These are phyloP conservation scores for Hemicentrotus pulcherrimus DNA, from an alignment of 35 echinoderm and acorn worm genomes.

Conservation along the genomic window DNA sequence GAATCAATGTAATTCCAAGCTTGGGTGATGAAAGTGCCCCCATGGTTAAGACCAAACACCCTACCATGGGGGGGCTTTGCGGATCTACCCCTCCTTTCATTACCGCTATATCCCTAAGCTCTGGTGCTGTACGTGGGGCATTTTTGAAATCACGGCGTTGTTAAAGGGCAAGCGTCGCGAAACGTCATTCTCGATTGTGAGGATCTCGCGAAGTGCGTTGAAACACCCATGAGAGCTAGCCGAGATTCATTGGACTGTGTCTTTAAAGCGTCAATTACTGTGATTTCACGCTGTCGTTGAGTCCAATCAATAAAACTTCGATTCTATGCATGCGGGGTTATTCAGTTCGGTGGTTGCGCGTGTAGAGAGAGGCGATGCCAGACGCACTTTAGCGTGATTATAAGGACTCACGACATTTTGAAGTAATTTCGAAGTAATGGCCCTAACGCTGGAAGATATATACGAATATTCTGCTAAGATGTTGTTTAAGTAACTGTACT, in stretches of 20 bases:
- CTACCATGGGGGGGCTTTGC: neutral
- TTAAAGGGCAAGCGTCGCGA: neutral
- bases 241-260: neutral
- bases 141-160: neutral
- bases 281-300: constrained; percentile 16
- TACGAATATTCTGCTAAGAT: neutral
- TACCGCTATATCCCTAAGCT: neutral
- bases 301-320: constrained; percentile 4
- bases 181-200: neutral
- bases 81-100: neutral
- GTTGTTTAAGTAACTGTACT: neutral
- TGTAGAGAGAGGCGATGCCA: neutral
- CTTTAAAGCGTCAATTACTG: constrained; percentile 37
- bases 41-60: neutral
- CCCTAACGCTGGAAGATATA: neutral
- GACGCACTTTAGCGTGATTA: neutral
- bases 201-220: neutral
- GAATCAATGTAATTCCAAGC: neutral
- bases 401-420: neutral
- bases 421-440: neutral
- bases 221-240: neutral
- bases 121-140: neutral
- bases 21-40: neutral
- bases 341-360: neutral
- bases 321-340: neutral